Base-by-base conservation (phyloP, 2,113 vertebrate genomes). In the Chaetura pelagica region DNA sequence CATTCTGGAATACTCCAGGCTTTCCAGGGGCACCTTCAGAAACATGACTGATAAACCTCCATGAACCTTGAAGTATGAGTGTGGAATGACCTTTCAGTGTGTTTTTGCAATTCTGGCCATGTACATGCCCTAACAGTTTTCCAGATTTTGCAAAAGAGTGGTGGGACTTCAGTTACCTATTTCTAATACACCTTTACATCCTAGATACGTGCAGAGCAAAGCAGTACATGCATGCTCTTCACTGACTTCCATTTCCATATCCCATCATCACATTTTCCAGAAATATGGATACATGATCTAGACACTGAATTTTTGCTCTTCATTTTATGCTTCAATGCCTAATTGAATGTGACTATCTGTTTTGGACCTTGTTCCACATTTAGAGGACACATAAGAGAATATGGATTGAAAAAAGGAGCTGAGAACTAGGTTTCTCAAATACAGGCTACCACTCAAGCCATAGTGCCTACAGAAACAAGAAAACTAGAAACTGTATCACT, bases 221-320 rank as follows among this genome's bases (percentile, higher is more conserved):
- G 20, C 14, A 67, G 8, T 38, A 67, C 83, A 55, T 51, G 12
- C 5, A 10, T 40, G 27, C 34, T 62, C 6, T 35, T 55, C 14
- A 46, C 14, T 67, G 62, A 48, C 4, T 27, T 59, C n/a, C 12
- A 20, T 42, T 63, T 67, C 42, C 10, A 27, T 27, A 48, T 38
- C 5, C 5, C 34, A 18, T 46, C 15, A 71, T 32, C 34, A 51
- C 2, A 32, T 73, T 83, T 71, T 68, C 8, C 20, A 32, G 29
- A 59, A 64, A 26, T 79, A 27, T 11, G 46, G 26, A 22, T 34
- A 35, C 4, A 40, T 48, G 15, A 79, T 3, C 5, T 22, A 26
- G 21, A 12, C 52, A 54, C 15, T 51, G 23, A 57, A 48, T 2
- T 35, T 55, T 19, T 0, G 0, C 9, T 21, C n/a, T 54, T 2